Percentiles rank a stretch among this genome's conserved stretches.
phyloP scores from a whole-genome alignment of 2,113 vertebrate species.

The Sula dactylatra region DNA sequence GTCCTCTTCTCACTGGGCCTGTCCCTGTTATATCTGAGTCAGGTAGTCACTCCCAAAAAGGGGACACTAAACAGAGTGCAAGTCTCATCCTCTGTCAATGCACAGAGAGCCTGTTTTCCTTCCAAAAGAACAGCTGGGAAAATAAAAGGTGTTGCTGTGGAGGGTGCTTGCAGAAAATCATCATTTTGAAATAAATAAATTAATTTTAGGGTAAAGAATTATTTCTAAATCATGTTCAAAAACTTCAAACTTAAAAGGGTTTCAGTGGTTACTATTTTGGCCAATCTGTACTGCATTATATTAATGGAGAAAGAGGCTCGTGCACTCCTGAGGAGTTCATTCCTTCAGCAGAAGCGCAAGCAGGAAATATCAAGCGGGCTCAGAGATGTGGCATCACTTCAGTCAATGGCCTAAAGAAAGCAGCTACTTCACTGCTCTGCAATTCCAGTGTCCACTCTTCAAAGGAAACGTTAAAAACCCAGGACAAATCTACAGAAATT shows the following conservation, averaged over 20 bases:
- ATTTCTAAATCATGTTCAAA: background rate
- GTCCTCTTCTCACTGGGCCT: background rate
- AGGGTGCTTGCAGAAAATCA: background rate
- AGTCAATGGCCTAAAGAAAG: background rate
- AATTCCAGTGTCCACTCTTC: background rate
- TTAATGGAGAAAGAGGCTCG: background rate
- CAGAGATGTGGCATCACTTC: background rate
- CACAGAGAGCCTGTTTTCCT: background rate
- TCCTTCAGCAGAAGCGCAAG: background rate
- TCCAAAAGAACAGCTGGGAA: background rate
- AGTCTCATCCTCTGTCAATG: background rate
- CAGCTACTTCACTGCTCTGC: background rate
- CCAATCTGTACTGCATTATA: background rate
- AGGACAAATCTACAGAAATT: background rate
- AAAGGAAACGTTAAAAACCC: background rate
- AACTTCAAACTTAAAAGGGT: background rate
- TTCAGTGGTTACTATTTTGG: background rate
- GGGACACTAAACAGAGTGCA: background rate
- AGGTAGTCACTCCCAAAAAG: accelerated
- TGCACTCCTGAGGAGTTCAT: background rate
- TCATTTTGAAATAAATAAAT: background rate
- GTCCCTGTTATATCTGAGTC: too few species aligned
- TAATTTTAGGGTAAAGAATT: background rate
- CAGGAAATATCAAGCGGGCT: background rate
- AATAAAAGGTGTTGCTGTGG: background rate